Base-by-base conservation (phyloP, 2,888 invertebrate genomes). In the Kryphioiulus occultus region DNA sequence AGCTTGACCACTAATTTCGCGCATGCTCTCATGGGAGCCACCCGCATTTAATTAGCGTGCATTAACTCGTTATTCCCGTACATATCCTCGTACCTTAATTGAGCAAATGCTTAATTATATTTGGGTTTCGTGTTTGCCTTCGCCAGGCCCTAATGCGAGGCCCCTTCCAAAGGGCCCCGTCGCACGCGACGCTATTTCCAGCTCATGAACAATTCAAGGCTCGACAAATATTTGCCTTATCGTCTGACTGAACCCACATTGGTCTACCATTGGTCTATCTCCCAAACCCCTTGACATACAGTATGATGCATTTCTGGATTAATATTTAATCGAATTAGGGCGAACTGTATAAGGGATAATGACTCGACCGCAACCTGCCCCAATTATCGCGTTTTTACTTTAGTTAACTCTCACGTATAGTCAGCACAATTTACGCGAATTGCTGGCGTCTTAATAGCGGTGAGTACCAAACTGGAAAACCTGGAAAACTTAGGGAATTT, bases 251-350 rank as follows among this genome's bases (percentile, higher is more conserved):
- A n/a, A 59, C 53, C 53, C 2, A 12, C n/a, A 59, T 19, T 47
- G 47, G 47, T 17, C 12, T 17, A 47, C 47, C 47, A n/a, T n/a
- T n/a, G n/a, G n/a, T n/a, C n/a, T n/a, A n/a, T 17, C 47, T 1
- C 17, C 15, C 47, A n/a, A n/a, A 42, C 42, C 42, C 42, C 42
- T 10, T 42, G 42, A 42, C 42, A 42, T 42, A 42, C 5, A 42
- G 42, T 10, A 7, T 17, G n/a, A 17, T 59, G 53, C 53, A 59
- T 59, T 59, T n/a, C 3, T 1, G n/a, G 19, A n/a, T 59, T 59
- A 59, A 59, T 59, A 59, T 59, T 59, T 59, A 59, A 59, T 59
- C 53, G 53, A n/a, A 59, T 59, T 59, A 59, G 53, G 53, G 53
- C 53, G n/a, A 59, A 59, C 53, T 15, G n/a, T n/a, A 35, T 59